Base-by-base conservation (phyloP, 30 jellyfish, hydroid and myxozoan species). In the Catostylus mosaicus region DNA sequence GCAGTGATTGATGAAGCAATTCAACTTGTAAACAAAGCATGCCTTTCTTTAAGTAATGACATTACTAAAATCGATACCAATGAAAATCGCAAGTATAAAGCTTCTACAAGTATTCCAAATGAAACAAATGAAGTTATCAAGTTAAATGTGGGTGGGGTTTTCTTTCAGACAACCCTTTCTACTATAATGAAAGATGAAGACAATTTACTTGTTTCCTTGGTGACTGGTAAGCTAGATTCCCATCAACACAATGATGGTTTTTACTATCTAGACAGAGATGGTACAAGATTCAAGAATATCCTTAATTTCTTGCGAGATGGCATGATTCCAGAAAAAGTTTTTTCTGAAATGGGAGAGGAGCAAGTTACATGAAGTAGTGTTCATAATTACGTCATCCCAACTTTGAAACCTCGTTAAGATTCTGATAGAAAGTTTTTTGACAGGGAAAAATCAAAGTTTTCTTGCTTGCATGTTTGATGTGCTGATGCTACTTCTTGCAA, bases 91-190 rank as follows among this genome's bases (percentile, higher is more conserved):
- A 65, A 22, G 11, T 22, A 65, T 19, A 43, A 65, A 30, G 77
- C 51, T 24, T 12, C 51, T 5, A 20, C 19, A 29, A 24, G 63
- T 50, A 4, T 65, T 23, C 57, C 51, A 9, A 0, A 65, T 14
- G 26, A 26, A 30, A n/a, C 77, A 30, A 31, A 65, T 26, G 77
- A 65, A 5, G 72, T 56, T 14, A 33, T 74, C 57, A 74, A 27
- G 6, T 48, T 74, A 35, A 74, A 74, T 74, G 86, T 74, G 46
- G 86, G 86, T 2, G 86, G 86, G 40, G 67, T 37, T 24, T 24
- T 52, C 20, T 74, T 74, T 52, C 65, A 32, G n/a, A 74, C 86
- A 74, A 74, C 22, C 36, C 61, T 22, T 10, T 47, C 86, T n/a
- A 74, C 86, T 2, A 14, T 74, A 20, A 45, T 54, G 73, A 74